Percentiles rank a stretch among this genome's conserved stretches.
Conservation (phyloP, 2,888 invertebrate genomes). For the Pyralis farinalis region DNA sequence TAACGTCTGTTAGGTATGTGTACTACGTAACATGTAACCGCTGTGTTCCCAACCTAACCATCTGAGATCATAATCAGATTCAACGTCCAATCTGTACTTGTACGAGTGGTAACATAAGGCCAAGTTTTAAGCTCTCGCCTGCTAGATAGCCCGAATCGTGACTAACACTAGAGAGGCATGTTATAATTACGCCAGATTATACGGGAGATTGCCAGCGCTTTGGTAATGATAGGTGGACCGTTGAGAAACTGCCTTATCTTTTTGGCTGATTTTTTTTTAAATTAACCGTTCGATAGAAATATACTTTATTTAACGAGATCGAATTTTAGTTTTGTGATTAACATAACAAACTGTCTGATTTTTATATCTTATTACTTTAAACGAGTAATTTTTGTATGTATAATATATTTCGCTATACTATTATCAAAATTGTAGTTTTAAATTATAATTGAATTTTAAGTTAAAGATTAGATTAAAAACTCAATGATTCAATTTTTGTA, state of each 20-base stretch:
- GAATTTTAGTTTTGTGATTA: too few relatives aligned
- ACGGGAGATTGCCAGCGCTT: slow-evolving; percentile 47
- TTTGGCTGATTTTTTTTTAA: not conserved
- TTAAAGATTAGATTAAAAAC: too few relatives aligned
- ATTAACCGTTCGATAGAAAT: too few relatives aligned
- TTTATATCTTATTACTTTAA: too few relatives aligned
- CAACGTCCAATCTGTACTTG: slow-evolving; percentile 47
- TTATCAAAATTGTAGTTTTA: too few relatives aligned
- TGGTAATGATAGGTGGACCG: slow-evolving; percentile 52
- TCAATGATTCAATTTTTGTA: too few relatives aligned
- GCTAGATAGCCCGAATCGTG: slow-evolving; percentile 71
- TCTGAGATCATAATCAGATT: slow-evolving; percentile 68
- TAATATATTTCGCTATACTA: too few relatives aligned
- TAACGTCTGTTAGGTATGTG: too few relatives aligned
- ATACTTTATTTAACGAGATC: too few relatives aligned
- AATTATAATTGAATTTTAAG: too few relatives aligned
- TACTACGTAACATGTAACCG: not conserved
- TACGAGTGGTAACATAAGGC: slow-evolving; percentile 22
- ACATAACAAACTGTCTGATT: too few relatives aligned
- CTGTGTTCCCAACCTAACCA: slow-evolving; percentile 42
- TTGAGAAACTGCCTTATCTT: slow-evolving; percentile 5
- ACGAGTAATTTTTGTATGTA: too few relatives aligned
- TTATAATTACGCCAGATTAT: slow-evolving; percentile 77
- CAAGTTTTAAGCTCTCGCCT: slow-evolving; percentile 54
- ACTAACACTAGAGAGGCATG: slow-evolving; percentile 66